Percentiles rank a stretch among this genome's conserved stretches.
phyloP scores from a whole-genome alignment of 2,797 vertebrate genomes.

The Dipus sagitta region DNA sequence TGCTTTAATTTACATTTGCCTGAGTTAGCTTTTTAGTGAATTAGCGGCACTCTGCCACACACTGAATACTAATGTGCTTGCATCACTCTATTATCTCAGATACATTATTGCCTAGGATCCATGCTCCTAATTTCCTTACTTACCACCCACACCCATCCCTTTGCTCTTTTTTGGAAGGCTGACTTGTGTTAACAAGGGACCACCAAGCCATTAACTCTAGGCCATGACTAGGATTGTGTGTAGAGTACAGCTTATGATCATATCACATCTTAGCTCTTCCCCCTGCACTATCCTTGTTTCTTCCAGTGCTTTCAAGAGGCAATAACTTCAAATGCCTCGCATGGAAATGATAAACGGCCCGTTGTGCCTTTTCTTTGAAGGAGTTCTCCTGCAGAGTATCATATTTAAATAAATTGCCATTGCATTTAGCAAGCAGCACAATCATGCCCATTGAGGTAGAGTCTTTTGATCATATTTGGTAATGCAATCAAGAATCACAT shows the following conservation, averaged over 20 bases:
- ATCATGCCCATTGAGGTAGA: slow-evolving; percentile 86
- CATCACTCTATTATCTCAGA: slow-evolving; percentile 83
- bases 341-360: slow-evolving; percentile 90
- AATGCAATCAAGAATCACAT: slow-evolving; percentile 88
- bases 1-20: slow-evolving; percentile 82
- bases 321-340: slow-evolving; percentile 85
- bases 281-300: slow-evolving; percentile 78
- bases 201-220: slow-evolving; percentile 78
- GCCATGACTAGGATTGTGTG: slow-evolving; percentile 70
- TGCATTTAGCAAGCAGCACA: slow-evolving; percentile 85
- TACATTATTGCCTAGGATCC: slow-evolving; percentile 78
- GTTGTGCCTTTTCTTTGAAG: slow-evolving; percentile 89
- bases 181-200: slow-evolving; percentile 74
- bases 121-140: slow-evolving; percentile 74
- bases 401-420: slow-evolving; percentile 91
- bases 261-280: slow-evolving; percentile 81
- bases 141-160: slow-evolving; percentile 76
- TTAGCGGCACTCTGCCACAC: slow-evolving; percentile 78
- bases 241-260: slow-evolving; percentile 60
- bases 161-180: slow-evolving; percentile 59
- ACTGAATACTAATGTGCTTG: slow-evolving; percentile 80
- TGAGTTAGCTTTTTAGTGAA: slow-evolving; percentile 81
- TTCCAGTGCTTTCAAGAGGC: slow-evolving; percentile 84
- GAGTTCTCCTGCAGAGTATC: slow-evolving; percentile 89
- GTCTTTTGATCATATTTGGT: slow-evolving; percentile 90